Conservation (phyloP, 2,888 invertebrate species). For the Colostygia pectinataria region DNA sequence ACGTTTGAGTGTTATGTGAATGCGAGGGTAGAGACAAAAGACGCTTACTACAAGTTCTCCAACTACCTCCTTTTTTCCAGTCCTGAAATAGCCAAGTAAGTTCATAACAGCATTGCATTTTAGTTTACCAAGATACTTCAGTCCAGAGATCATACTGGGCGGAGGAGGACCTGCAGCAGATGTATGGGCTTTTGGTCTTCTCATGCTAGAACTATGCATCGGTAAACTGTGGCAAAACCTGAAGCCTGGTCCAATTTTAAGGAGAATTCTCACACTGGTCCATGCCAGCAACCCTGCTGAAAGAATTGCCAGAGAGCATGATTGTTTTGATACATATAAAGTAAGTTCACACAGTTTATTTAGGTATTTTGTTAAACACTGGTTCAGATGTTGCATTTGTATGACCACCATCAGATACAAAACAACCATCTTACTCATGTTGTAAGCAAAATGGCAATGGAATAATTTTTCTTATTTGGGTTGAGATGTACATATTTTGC, state of each 20-base stretch:
- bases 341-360: conserved; percentile 54
- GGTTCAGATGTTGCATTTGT: no score
- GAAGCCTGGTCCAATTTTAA: conserved; percentile 88
- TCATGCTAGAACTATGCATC: conserved; percentile 90
- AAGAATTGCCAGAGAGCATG: conserved; percentile 91
- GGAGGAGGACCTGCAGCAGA: conserved; percentile 91
- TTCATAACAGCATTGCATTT: conserved; percentile 35
- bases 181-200: conserved; percentile 97
- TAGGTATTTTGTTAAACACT: no score
- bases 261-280: conserved; percentile 89
- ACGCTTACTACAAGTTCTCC: no score
- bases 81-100: no score
- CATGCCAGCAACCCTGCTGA: conserved; percentile 81
- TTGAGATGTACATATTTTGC: no score
- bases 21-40: no score
- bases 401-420: no score
- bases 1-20: no score
- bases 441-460: no score
- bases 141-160: conserved; percentile 91
- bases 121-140: conserved; percentile 89
- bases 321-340: conserved; percentile 85
- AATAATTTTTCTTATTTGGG: no score
- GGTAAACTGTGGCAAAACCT: conserved; percentile 88
- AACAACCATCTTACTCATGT: no score
- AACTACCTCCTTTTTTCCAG: no score